A percentile compares a stretch with the other conserved stretches of the same genome.
phyloP scores from a whole-genome alignment of 1,140 invertebrate species.

The Aphaenogaster rudis region DNA sequence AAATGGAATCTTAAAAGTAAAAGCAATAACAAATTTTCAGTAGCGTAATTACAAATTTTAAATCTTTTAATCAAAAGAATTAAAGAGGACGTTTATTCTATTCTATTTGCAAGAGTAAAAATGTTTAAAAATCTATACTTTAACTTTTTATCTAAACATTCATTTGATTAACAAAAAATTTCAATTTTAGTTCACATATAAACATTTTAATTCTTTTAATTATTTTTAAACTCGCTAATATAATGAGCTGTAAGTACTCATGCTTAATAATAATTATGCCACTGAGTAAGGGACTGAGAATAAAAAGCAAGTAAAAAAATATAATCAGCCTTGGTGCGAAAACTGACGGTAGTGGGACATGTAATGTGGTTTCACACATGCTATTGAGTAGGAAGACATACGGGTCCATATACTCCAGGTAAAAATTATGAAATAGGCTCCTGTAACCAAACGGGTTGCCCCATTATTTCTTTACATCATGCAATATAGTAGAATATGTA shows the following conservation, averaged over 20 bases:
- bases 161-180: neutral
- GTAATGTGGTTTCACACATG: constrained; percentile 87
- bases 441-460: constrained; percentile 86
- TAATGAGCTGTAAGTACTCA: neutral
- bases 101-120: neutral
- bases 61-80: neutral
- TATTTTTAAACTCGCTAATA: neutral
- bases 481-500: constrained; percentile 79
- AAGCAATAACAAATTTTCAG: neutral
- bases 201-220: constrained; percentile 11
- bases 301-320: constrained; percentile 80
- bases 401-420: constrained; percentile 87
- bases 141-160: neutral
- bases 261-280: constrained; percentile 34
- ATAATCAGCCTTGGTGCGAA: constrained; percentile 85
- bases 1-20: constrained; percentile 21
- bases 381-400: constrained; percentile 88
- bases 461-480: constrained; percentile 86
- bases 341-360: constrained; percentile 87
- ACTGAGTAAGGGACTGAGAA: constrained; percentile 72
- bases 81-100: neutral
- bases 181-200: neutral
- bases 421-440: constrained; percentile 88
- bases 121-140: neutral
- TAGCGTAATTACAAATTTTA: constrained; percentile 32